Base-by-base conservation (phyloP, 2,888 invertebrate species). In the Apodemia duryi region DNA sequence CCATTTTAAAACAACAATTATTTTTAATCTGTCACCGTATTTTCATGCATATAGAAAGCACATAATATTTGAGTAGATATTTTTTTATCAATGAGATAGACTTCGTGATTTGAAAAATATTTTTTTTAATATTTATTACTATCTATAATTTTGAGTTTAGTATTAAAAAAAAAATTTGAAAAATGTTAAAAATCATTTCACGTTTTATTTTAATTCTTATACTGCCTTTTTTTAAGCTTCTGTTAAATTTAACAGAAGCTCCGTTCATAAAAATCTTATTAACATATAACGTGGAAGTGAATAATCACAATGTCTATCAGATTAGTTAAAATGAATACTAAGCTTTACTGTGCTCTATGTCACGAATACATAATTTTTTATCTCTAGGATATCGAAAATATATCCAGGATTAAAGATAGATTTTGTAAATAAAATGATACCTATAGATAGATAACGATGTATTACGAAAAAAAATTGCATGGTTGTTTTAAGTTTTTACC, bases 11-110 rank as follows among this genome's bases (percentile, higher is more conserved):
- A 73, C 74, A 73, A 63, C 72, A 68, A 68, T 71, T 71, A 74
- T 71, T 73, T 74, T 77, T 70, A 74, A 70, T 82, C 88, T 85
- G 70, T 86, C 89, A 89, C 90, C 90, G 76, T 76, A 78, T 76
- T 76, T 82, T 83, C 90, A 90, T 88, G 89, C 90, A 88, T 60
- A 60, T 85, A 88, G 67, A 66, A 68, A 70, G 71, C 71, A 65
- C 68, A 64, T 64, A 49, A 61, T 64, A 29, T 65, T 66, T 46
- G n/a, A 60, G 35, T 60, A 60, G 13, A 60, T 60, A 60, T 35
- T 60, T 60, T 38, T 60, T 60, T 35, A 35, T 32, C 6, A 60
- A 35, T 35, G 7, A 35, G 13, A 60, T 60, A 60, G 60, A 60
- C 60, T 60, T 60, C 35, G 60, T 60, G 60, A 60, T 35, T n/a